Evolutionary conservation across 2,113 vertebrate species (phyloP).

Genomic region (Aldabrachelys gigantea): DNA sequence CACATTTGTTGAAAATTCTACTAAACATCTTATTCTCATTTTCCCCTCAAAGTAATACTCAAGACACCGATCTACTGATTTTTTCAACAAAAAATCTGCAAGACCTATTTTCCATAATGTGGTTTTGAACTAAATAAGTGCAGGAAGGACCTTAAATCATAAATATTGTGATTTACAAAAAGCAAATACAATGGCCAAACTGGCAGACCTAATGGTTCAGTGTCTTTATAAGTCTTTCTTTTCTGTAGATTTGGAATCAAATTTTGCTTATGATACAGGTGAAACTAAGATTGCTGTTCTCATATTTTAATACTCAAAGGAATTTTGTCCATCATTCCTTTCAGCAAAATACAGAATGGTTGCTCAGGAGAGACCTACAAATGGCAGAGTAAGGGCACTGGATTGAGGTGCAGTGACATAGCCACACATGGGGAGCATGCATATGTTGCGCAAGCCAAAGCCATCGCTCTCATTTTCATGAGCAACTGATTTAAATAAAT

Average conservation of each 20-base stretch:
- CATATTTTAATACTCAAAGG: background rate
- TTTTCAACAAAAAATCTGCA: background rate
- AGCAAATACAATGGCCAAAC: background rate
- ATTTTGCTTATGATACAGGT: background rate
- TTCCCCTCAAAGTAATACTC: background rate
- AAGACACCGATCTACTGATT: background rate
- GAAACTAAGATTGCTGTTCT: background rate
- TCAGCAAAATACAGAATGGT: background rate
- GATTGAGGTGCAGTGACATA: background rate
- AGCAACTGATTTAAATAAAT: background rate
- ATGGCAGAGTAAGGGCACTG: background rate
- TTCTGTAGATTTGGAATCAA: background rate
- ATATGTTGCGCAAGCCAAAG: conserved; percentile 8
- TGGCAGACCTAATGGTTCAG: background rate
- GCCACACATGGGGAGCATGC: accelerated
- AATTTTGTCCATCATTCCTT: background rate
- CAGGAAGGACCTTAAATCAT: background rate
- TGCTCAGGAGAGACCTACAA: background rate
- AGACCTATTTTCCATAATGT: background rate
- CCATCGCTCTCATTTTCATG: background rate
- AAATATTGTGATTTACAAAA: background rate
- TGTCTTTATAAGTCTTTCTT: background rate
- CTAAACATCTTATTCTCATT: background rate
- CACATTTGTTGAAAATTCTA: background rate
- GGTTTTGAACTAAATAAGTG: background rate